Base-by-base conservation (phyloP, 2,888 invertebrate genomes). In the Drosophila atripex region DNA sequence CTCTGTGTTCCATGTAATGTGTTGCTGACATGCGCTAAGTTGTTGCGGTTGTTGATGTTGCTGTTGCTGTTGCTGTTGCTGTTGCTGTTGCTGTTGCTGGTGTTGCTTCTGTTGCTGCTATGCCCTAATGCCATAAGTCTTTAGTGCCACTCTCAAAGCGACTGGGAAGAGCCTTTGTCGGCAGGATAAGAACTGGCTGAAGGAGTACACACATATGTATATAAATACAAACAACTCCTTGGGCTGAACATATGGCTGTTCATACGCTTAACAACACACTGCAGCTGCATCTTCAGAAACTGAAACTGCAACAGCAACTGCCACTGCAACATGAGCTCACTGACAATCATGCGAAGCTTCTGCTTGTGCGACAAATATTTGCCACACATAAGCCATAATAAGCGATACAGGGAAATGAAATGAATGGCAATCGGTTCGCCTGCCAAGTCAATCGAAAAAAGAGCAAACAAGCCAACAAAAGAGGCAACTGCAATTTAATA, bases 71-170 rank as follows among this genome's bases (percentile, higher is more conserved):
- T 61, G 28, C 38, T 59, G 45, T 54, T 58, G 71, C 30, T 76
- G 58, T 32, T 54, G 32, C 30, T 53, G 52, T 32, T 54, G 32
- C 30, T 53, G 52, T 38, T 52, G 35, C 47, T 72, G 28, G 21
- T 59, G 35, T 9, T 71, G 55, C 23, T 61, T 32, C 38, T 59
- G 45, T 54, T 58, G 71, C 30, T 76, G 58, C 53, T 78, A 64
- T 69, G 78, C 58, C 66, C 69, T 76, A 86, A 80, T 86, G 78
- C 85, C 85, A 80, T 77, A 83, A 83, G 86, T 77, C 80, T 75
- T 82, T 82, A 79, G 85, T 63, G 57, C 39, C 38, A 49, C 72
- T 71, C 56, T 71, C 49, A 50, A 63, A 75, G 76, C 63, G 53
- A 72, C 54, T 64, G 25, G 41, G 41, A 47, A 61, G 53, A 58